Conservation (phyloP, 2,113 vertebrate genomes). For the Trochalopteron elliotii region DNA sequence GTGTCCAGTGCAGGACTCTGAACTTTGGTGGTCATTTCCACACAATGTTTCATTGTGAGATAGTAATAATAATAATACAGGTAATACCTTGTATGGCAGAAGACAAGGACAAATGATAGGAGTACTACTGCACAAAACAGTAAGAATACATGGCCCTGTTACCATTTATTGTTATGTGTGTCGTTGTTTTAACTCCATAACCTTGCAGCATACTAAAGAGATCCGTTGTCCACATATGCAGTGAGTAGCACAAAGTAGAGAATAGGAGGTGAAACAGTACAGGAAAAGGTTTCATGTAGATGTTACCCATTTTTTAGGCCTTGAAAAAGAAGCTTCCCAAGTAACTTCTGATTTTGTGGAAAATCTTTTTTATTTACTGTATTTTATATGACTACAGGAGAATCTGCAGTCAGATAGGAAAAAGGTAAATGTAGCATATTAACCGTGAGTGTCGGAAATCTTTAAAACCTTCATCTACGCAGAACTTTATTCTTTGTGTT, state of each 20-base stretch:
- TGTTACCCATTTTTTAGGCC: background rate
- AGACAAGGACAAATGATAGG: background rate
- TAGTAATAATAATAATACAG: too few species aligned
- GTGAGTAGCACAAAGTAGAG: background rate
- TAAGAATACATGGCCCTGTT: background rate
- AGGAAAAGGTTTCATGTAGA: background rate
- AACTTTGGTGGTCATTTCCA: background rate
- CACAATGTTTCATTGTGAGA: background rate
- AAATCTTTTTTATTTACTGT: background rate
- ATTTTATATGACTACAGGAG: background rate
- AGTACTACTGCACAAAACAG: background rate
- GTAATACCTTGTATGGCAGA: rapidly evolving
- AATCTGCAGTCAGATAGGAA: background rate
- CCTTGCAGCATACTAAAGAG: background rate
- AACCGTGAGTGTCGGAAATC: background rate
- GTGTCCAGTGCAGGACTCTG: background rate
- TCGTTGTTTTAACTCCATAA: background rate
- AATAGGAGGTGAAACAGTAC: background rate
- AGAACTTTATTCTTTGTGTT: background rate
- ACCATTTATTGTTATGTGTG: background rate
- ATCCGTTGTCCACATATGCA: background rate
- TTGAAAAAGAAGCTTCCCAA: background rate
- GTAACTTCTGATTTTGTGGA: background rate
- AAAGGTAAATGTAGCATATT: background rate
- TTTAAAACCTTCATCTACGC: background rate